Conservation (phyloP, 2,113 vertebrate species). For the Salvelinus alpinus region DNA sequence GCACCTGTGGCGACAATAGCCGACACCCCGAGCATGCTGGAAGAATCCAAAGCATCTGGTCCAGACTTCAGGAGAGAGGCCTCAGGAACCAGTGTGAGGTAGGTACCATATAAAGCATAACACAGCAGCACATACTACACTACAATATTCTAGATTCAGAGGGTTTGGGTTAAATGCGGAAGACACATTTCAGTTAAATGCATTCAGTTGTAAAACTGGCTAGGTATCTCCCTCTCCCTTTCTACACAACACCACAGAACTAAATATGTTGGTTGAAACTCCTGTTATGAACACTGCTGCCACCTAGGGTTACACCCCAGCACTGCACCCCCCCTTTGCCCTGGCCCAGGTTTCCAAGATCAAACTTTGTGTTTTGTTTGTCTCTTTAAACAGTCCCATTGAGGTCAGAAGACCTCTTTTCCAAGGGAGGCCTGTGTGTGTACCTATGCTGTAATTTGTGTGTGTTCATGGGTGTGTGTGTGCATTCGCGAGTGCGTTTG, state of each 20-base stretch:
- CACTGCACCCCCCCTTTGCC: background rate
- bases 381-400: no score
- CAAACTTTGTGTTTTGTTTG: no score
- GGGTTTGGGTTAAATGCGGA: no score
- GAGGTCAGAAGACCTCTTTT: no score
- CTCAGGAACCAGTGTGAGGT: constrained; percentile 88
- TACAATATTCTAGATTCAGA: background rate
- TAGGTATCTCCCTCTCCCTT: background rate
- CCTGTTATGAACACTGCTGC: background rate
- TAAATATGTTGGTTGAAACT: no score
- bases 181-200: no score
- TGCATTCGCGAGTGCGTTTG: constrained; percentile 24
- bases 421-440: background rate
- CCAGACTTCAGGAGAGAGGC: constrained; percentile 84
- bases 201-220: no score
- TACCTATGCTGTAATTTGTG: constrained; percentile 19
- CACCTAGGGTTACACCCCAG: background rate
- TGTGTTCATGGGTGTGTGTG: constrained; percentile 40
- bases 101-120: constrained; percentile 1
- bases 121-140: background rate
- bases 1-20: constrained; percentile 88
- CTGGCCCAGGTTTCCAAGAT: background rate
- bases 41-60: constrained; percentile 91
- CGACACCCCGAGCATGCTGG: constrained; percentile 84
- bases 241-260: background rate